Base-by-base conservation (phyloP, 1,140 invertebrate genomes). In the Pogonomyrmex barbatus region DNA sequence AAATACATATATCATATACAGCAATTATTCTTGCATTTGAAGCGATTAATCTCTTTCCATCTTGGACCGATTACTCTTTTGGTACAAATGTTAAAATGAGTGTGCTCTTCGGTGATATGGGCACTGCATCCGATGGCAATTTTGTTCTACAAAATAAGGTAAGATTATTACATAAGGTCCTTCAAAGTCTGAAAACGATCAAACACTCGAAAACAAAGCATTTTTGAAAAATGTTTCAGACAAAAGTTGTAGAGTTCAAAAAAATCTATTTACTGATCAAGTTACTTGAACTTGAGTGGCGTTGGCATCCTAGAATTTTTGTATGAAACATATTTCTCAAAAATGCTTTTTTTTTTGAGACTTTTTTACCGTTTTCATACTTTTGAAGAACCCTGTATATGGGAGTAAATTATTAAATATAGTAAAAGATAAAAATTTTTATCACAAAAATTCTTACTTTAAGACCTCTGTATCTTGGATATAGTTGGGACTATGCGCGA, bases 401-500 rank as follows among this genome's bases (percentile, higher is more conserved):
- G 42, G 52, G 5, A 52, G 17, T 50, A 39, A 36, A 56, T 67
- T 14, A 24, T 67, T 65, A 36, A 67, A 79, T 12, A 17, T 39
- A 73, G 12, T 75, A 45, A 81, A 56, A n/a, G 4, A 50, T 52
- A 39, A 10, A 47, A 6, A 60, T 39, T 73, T 83, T 50, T 75
- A 47, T 30, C 4, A n/a, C 8, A 14, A 58, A 73, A 4, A 73
- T 60, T 33, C 94, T 95, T 94, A 96, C 96, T 93, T 95, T 62
- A 92, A 82, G 33, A 85, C 88, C 54, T 92, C 88, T 30, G 91
- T 89, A 3, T 93, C 88, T 65, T 92, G 93, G 76, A 94, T 93
- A 77, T 96, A 97, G 85, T 96, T 96, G 10, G 95, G 92, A 92
- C 96, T 97, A 52, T 95, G 86, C n/a, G 95, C 91, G 45, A 95